These are phyloP conservation scores for Nerophis ophidion DNA, from an alignment of 2,113 vertebrate genomes.

Conservation along the genomic window DNA sequence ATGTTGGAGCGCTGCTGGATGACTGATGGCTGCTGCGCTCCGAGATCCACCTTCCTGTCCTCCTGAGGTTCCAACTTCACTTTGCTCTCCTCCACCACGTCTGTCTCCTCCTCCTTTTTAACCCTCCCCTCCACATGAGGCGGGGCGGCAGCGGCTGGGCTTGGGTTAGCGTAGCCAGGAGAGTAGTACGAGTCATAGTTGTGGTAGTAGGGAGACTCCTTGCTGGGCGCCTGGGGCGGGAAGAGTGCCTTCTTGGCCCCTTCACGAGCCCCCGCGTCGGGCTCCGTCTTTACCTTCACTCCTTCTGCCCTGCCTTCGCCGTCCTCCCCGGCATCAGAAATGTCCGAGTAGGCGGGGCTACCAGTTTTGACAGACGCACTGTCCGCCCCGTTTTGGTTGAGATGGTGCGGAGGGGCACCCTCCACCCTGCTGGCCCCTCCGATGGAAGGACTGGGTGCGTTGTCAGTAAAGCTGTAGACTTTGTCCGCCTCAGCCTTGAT, in stretches of 20 bases:
- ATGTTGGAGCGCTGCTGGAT: constrained; percentile 93
- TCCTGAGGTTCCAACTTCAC: constrained; percentile 78
- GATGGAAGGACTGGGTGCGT: constrained; percentile 90
- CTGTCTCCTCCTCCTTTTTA: constrained; percentile 85
- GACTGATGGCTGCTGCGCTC: constrained; percentile 81
- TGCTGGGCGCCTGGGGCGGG: constrained; percentile 75
- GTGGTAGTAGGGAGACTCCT: constrained; percentile 86
- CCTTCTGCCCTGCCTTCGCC: constrained; percentile 82
- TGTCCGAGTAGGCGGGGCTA: constrained; percentile 94
- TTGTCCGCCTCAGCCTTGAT: constrained; percentile 96
- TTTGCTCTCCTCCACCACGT: constrained; percentile 71
- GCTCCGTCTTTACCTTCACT: constrained; percentile 79
- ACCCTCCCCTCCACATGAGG: constrained; percentile 74
- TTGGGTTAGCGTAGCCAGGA: constrained; percentile 82
- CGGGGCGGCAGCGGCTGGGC: constrained; percentile 68
- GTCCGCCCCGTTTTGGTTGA: constrained; percentile 88
- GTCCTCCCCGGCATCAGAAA: constrained; percentile 91
- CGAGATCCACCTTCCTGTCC: constrained; percentile 80
- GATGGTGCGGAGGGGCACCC: constrained; percentile 70
- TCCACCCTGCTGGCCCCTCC: constrained; percentile 81
- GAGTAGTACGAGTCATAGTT: constrained; percentile 91
- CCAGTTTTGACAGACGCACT: constrained; percentile 86
- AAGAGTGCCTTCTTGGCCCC: constrained; percentile 90
- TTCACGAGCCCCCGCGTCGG: constrained; percentile 79
- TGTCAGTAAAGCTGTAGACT: constrained; percentile 95